Base-by-base conservation (phyloP, 2,888 invertebrate genomes). In the Pemphredon lugubris region DNA sequence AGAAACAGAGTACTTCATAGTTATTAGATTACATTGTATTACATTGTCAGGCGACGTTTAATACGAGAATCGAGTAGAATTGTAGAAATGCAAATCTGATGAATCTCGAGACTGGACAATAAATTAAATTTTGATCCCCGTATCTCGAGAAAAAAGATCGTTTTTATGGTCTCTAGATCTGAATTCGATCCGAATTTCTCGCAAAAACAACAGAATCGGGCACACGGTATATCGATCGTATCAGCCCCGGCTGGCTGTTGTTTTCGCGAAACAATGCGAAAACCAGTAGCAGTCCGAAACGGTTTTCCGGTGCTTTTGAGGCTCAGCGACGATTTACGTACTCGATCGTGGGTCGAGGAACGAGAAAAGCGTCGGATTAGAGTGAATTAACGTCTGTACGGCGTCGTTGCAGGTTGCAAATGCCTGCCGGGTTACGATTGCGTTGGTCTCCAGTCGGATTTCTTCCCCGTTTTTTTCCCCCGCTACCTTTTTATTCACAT, bases 321-420 rank as follows among this genome's bases (percentile, higher is more conserved):
- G 30, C 30, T 47, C 47, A 14, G 16, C 26, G 47, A 47, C 47
- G 47, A 47, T 47, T 47, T 47, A 47, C 47, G 47, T 47, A 47
- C 47, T 30, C 47, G 47, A 47, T 47, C 47, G 47, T 2, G 11
- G 30, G 9, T 9, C 44, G 44, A 20, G 21, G n/a, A 5, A 21
- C 42, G n/a, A 14, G 47, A 47, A 47, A 47, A 47, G 30, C 47
- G 14, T 47, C 30, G 47, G 47, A 47, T 47, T 47, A 47, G 23
- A 30, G 47, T 47, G 47, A 47, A 47, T 47, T 47, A 47, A 26
- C 30, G 47, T 47, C 30, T 26, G 47, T 16, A 47, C 30, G 16
- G 9, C 23, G 30, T 23, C 47, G 47, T 40, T 14, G 40, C 4
- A 16, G 40, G 16, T 16, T 16, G 9, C 40, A 7, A 18, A 40